Conservation (phyloP, 1,140 invertebrate species). For the Drosophila varians region DNA sequence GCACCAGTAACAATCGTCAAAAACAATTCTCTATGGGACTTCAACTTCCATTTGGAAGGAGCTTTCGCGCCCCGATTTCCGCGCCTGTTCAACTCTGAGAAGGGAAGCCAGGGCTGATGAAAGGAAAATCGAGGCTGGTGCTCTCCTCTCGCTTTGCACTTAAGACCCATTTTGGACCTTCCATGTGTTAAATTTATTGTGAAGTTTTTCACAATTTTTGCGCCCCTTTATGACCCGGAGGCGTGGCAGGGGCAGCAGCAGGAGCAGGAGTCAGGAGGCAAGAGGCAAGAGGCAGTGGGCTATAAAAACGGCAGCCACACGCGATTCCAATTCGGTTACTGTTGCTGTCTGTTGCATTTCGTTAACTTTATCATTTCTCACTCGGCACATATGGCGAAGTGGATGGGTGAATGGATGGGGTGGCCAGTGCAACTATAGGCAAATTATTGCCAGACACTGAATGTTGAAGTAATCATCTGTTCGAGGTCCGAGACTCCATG, state of each 20-base stretch:
- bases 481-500: conserved; percentile 17
- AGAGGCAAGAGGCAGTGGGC: conserved; percentile 13
- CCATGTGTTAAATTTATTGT: conserved; percentile 56
- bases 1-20: neutral
- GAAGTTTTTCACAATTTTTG: conserved; percentile 7
- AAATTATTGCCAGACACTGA: conserved; percentile 74
- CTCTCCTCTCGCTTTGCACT: conserved; percentile 50
- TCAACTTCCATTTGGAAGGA: conserved; percentile 8
- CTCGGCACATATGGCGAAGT: conserved; percentile 17
- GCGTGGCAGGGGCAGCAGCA: no score
- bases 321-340: conserved; percentile 30
- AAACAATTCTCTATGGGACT: neutral
- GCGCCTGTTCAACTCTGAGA: conserved; percentile 54
- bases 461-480: conserved; percentile 68
- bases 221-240: neutral
- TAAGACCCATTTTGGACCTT: conserved; percentile 64
- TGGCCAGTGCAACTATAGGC: conserved; percentile 64
- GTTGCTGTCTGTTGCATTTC: conserved; percentile 75
- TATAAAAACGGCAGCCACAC: conserved; percentile 22
- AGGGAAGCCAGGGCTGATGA: neutral
- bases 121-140: conserved; percentile 34
- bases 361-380: conserved; percentile 76
- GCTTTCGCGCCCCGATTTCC: conserved; percentile 53
- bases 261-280: no score
- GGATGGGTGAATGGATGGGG: neutral